Base-by-base conservation (phyloP, 2,797 vertebrate species). In the Buphagus erythrorhynchus region DNA sequence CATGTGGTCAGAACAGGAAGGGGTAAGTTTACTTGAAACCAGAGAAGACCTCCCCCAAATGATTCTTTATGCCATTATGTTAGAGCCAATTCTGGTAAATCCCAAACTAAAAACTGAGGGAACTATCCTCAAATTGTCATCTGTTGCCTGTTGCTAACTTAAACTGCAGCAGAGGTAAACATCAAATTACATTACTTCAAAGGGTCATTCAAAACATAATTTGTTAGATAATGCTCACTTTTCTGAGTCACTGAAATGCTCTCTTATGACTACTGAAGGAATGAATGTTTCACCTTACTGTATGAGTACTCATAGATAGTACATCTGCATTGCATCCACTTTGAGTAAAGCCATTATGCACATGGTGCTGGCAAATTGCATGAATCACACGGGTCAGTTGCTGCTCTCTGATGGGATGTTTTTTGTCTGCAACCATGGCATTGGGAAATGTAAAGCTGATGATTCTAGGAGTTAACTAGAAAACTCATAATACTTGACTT, bases 1-100 rank as follows among this genome's bases (percentile, higher is more conserved):
- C 51, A 4, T 93, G 81, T 75, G 79, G 72, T 91, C 49, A 92
- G 68, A 75, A 89, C 31, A 93, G 65, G 78, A 91, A 95, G 13
- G 45, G 35, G 16, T 73, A 48, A 78, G 9, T 85, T 89, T 87
- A 67, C 35, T 58, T 79, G 83, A 89, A 96, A 87, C 48, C 13
- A 58, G 86, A 80, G 55, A 86, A 80, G 51, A 71, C 35, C 29
- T 61, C 8, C 36, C 25, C 6, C 25, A 66, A 16, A 74, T 62
- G 48, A 48, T 62, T 83, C 40, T 73, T 79, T 58, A 36, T 29
- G 45, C 9, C 9, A 24, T 36, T 59, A 38, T 65, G 24, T 65
- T 75, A 59, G 48, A 48, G 14, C 25, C 85, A 87, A 42, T 92
- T 91, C 75, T 75, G 54, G 61, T 54, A 93, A 91, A 94, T 54